phyloP scores from a whole-genome alignment of 2,888 invertebrate species.

The Drosophila subsilvestris region DNA sequence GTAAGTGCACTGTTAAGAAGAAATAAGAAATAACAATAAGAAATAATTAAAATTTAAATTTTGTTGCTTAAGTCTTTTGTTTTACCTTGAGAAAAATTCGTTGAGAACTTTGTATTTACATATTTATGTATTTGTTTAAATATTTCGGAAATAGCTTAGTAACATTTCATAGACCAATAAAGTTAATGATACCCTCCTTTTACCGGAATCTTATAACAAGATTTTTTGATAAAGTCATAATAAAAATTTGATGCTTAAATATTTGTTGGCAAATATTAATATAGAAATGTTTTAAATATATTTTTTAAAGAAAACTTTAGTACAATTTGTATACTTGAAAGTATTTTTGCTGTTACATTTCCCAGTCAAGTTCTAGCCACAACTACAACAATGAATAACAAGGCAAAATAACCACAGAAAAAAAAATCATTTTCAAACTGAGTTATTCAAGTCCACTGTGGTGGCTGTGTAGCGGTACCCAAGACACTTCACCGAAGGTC shows the following conservation, averaged over 20 bases:
- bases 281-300: not conserved
- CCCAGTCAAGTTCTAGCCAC: not conserved
- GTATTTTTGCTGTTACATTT: not conserved
- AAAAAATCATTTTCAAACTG: slow-evolving; percentile 50
- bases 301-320: not conserved
- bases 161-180: too few relatives aligned
- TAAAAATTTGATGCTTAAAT: too few relatives aligned
- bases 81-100: not conserved
- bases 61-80: slow-evolving; percentile 72
- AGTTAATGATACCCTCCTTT: too few relatives aligned
- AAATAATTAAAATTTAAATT: slow-evolving; percentile 37
- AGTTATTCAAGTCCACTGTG: slow-evolving; percentile 56
- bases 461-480: slow-evolving; percentile 22
- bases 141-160: too few relatives aligned
- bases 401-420: slow-evolving; percentile 50
- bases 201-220: too few relatives aligned
- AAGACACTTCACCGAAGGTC: slow-evolving; percentile 48
- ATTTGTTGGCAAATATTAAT: not conserved
- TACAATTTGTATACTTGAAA: not conserved
- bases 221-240: too few relatives aligned
- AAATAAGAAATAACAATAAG: too few relatives aligned
- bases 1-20: too few relatives aligned
- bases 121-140: too few relatives aligned
- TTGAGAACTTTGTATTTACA: too few relatives aligned
- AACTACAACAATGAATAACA: not conserved